Base-by-base conservation (phyloP, 2,797 vertebrate genomes). In the Esox masquinongy region DNA sequence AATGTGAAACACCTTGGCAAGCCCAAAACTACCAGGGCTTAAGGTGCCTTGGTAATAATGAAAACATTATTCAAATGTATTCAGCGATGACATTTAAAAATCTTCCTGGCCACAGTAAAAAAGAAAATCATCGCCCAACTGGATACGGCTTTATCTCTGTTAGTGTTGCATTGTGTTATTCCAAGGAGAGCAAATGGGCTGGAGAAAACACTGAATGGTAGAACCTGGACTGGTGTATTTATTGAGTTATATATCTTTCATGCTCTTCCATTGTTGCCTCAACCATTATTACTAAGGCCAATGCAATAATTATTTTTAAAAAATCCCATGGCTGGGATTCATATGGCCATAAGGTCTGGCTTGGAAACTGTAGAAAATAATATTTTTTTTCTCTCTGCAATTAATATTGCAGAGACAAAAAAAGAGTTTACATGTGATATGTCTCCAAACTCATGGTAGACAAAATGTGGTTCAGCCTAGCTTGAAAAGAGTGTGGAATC, bases 41-140 rank as follows among this genome's bases (percentile, higher is more conserved):
- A 69, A 47, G 68, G 68, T 69, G 39, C 68, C 5, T 69, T 47
- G 68, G 39, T 69, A 47, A 69, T 69, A 69, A 69, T 47, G n/a
- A 47, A 69, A 47, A 24, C 68, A 69, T 69, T 69, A 69, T 69
- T 69, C 68, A 47, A 69, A 69, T 69, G 36, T 47, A 69, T 69
- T 69, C 68, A 69, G 39, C 4, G 9, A 47, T 69, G 68, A 69
- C 68, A 69, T 69, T 69, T 69, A 69, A 69, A 61, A 69, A 36
- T 69, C 68, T 69, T 69, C 39, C n/a, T 22, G 34, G 4, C n/a
- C 36, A 11, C 34, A 39, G 36, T 34, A 17, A 68, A 56, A 24
- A 24, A 61, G 22, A 24, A 61, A 61, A 11, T 14, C 11, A 24
- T 24, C 56, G 11, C n/a, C 56, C 11, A 11, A 14, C 22, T 61